phyloP scores from a whole-genome alignment of 2,888 invertebrate genomes.

The Hydrotaea cyrtoneurina region DNA sequence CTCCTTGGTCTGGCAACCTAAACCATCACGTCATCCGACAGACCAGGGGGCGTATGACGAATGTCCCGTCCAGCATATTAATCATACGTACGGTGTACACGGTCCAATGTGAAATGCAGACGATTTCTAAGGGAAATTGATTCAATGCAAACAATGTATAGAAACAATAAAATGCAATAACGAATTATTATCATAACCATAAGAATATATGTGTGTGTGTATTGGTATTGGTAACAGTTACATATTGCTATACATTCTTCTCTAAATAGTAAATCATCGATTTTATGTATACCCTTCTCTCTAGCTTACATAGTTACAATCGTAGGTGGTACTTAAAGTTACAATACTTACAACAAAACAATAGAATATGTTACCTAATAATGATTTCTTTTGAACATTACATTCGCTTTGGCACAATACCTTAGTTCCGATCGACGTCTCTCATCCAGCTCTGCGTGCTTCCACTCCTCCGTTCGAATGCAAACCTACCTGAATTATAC shows the following conservation, averaged over 20 bases:
- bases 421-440: conserved; percentile 20
- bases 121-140: neutral
- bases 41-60: neutral
- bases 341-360: conserved; percentile 33
- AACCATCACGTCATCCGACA: too few relatives aligned
- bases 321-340: neutral
- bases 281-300: neutral
- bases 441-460: neutral
- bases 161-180: conserved; percentile 7
- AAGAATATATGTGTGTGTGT: neutral
- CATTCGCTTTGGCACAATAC: conserved; percentile 59
- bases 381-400: conserved; percentile 57
- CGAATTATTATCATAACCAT: neutral
- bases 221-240: neutral
- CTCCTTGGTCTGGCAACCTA: neutral
- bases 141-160: conserved; percentile 1
- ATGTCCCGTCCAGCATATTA: conserved; percentile 1
- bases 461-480: neutral
- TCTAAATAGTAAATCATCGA: conserved; percentile 12
- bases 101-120: neutral
- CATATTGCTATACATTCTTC: conserved; percentile 36
- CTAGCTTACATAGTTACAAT: conserved; percentile 3
- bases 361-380: conserved; percentile 23
- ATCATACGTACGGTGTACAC: conserved; percentile 10
- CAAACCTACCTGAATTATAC: neutral